Percentiles rank a stretch among this genome's conserved stretches.
Evolutionary conservation across 2,888 invertebrate species (phyloP).

Genomic region (Mythimna albipuncta): DNA sequence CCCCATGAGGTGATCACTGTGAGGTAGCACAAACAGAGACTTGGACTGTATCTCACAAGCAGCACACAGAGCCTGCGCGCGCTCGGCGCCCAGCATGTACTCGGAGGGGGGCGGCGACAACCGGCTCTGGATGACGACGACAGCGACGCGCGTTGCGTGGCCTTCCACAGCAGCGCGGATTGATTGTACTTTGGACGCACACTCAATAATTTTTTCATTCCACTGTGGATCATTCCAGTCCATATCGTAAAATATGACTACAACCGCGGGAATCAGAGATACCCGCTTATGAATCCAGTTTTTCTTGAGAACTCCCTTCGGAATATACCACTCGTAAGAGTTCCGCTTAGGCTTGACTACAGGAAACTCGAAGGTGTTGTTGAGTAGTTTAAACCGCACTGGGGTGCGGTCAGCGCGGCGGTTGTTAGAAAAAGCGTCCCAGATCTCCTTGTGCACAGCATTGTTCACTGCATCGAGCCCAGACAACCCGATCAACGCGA

Average conservation of each 20-base stretch:
- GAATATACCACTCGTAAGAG: conserved; percentile 98
- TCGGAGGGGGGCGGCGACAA: conserved; percentile 95
- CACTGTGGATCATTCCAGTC: conserved; percentile 99
- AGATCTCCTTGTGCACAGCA: conserved; percentile 96
- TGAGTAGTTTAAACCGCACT: conserved; percentile 95
- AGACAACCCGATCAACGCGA: conserved; percentile 96
- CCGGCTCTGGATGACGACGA: conserved; percentile 97
- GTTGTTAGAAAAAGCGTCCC: conserved; percentile 97
- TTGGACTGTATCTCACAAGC: conserved; percentile 98
- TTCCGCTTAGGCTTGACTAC: conserved; percentile 96
- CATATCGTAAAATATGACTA: conserved; percentile 98
- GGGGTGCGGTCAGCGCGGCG: conserved; percentile 95
- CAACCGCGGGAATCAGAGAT: conserved; percentile 96
- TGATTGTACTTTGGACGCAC: conserved; percentile 96
- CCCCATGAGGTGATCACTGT: conserved; percentile 96
- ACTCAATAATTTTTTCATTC: conserved; percentile 98
- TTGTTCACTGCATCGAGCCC: conserved; percentile 97
- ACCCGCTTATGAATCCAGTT: conserved; percentile 99
- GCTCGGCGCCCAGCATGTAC: conserved; percentile 96
- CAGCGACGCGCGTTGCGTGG: conserved; percentile 94
- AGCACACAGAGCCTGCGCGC: conserved; percentile 97
- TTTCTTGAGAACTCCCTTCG: conserved; percentile 97
- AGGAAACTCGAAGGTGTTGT: conserved; percentile 96
- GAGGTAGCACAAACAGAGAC: conserved; percentile 97
- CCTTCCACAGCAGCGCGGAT: conserved; percentile 94